phyloP scores from a whole-genome alignment of 1,140 invertebrate genomes.

The Eurosta solidaginis region DNA sequence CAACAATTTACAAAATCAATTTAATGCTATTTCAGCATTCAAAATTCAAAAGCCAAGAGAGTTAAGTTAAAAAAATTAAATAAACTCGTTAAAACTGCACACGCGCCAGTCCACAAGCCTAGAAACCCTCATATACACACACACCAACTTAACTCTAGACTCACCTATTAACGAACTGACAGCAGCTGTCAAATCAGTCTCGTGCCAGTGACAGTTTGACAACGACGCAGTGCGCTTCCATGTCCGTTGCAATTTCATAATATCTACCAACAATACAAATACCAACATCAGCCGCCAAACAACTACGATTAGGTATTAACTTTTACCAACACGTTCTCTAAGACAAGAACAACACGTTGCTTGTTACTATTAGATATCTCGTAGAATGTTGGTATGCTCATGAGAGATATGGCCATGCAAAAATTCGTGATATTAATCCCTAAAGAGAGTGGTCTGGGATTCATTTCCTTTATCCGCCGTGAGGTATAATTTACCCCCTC shows the following conservation, averaged over 20 bases:
- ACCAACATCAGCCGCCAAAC: neutral
- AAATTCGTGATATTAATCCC: too few species aligned
- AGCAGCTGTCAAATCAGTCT: slow-evolving; percentile 26
- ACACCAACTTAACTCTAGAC: neutral
- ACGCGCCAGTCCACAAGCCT: neutral
- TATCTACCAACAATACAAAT: neutral
- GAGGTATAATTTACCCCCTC: too few species aligned
- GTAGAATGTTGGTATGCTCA: too few species aligned
- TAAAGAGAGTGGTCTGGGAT: too few species aligned
- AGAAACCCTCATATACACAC: neutral
- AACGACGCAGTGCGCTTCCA: neutral
- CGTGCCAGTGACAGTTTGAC: slow-evolving; percentile 24
- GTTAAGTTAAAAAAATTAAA: neutral
- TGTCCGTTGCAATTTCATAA: slow-evolving; percentile 14
- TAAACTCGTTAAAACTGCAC: neutral
- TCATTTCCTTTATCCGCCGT: too few species aligned
- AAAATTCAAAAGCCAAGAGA: slow-evolving; percentile 1
- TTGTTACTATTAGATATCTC: neutral
- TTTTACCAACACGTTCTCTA: slow-evolving; percentile 8
- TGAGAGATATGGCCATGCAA: too few species aligned
- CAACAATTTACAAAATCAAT: neutral
- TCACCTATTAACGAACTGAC: neutral
- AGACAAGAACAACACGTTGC: neutral
- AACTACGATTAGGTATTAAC: slow-evolving; percentile 7
- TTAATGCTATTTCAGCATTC: neutral